Percentiles rank a stretch among this genome's conserved stretches.
Evolutionary conservation across 2,888 invertebrate genomes (phyloP).

Genomic region (Nemoura dubitans): DNA sequence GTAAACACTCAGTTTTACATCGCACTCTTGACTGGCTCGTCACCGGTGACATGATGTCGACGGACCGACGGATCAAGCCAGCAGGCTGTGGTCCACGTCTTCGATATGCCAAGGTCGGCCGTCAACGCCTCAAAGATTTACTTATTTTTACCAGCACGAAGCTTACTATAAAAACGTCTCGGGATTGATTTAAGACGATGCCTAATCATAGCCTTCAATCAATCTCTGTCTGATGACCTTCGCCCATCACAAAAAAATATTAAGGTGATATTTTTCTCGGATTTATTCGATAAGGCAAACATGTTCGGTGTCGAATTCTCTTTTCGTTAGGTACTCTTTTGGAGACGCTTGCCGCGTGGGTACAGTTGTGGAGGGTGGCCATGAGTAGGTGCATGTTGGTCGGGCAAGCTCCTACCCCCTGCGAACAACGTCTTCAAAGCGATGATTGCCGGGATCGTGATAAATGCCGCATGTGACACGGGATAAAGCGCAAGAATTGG

Average conservation of each 20-base stretch:
- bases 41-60: conserved; percentile 39
- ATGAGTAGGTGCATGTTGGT: conserved; percentile 9
- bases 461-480: conserved; percentile 29
- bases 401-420: not conserved
- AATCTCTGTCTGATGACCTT: conserved; percentile 40
- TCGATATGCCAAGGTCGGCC: conserved; percentile 48
- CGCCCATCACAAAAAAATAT: conserved; percentile 12
- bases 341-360: not conserved
- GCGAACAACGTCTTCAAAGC: not conserved
- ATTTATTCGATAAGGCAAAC: not conserved
- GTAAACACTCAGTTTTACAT: conserved; percentile 44
- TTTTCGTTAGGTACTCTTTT: not conserved
- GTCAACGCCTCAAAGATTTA: conserved; percentile 40
- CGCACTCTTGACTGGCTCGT: conserved; percentile 35
- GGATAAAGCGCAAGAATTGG: conserved; percentile 16
- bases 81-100: conserved; percentile 14
- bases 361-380: not conserved
- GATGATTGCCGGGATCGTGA: conserved; percentile 14
- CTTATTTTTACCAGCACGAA: conserved; percentile 37
- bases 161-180: conserved; percentile 41
- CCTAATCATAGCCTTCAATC: conserved; percentile 46
- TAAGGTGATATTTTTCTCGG: not conserved
- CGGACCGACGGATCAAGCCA: not conserved
- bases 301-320: not conserved
- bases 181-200: conserved; percentile 48